phyloP scores from a whole-genome alignment of 2,797 vertebrate species.

The Silurus aristotelis region DNA sequence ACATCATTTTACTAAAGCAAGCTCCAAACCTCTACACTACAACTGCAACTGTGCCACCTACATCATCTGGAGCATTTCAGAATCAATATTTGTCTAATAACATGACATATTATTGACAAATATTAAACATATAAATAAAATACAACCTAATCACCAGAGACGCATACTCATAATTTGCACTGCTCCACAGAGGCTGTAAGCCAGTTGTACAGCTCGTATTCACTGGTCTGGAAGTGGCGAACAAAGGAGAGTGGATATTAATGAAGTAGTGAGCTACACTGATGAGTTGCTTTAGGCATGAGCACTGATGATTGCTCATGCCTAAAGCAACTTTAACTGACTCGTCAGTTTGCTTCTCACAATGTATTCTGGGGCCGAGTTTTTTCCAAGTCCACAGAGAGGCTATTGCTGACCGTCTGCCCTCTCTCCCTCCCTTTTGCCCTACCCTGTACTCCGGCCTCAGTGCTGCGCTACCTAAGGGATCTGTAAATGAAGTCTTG shows the following conservation, averaged over 20 bases:
- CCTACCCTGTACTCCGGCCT: conserved; percentile 29
- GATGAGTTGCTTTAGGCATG: conserved; percentile 5
- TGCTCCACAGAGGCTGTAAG: too few relatives aligned
- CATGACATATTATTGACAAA: too few relatives aligned
- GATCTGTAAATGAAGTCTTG: conserved; percentile 54
- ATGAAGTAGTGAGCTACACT: conserved; percentile 31
- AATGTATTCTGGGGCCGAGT: background rate
- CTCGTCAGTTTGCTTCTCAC: background rate
- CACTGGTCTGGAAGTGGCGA: too few relatives aligned
- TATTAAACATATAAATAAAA: too few relatives aligned
- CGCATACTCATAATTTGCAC: too few relatives aligned
- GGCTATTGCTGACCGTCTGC: conserved; percentile 18
- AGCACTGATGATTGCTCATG: background rate
- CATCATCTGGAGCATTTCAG: too few relatives aligned
- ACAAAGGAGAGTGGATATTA: conserved; percentile 25
- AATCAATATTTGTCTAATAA: too few relatives aligned
- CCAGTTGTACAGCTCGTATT: too few relatives aligned
- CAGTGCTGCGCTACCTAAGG: conserved; percentile 42
- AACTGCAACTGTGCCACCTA: too few relatives aligned
- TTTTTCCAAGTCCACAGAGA: background rate
- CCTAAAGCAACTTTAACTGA: conserved; percentile 26
- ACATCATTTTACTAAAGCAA: too few relatives aligned
- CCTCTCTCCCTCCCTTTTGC: conserved; percentile 10
- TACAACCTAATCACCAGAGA: too few relatives aligned
- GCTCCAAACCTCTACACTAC: too few relatives aligned